Base-by-base conservation (phyloP, 2,888 invertebrate species). In the Cacoxenus indagator region DNA sequence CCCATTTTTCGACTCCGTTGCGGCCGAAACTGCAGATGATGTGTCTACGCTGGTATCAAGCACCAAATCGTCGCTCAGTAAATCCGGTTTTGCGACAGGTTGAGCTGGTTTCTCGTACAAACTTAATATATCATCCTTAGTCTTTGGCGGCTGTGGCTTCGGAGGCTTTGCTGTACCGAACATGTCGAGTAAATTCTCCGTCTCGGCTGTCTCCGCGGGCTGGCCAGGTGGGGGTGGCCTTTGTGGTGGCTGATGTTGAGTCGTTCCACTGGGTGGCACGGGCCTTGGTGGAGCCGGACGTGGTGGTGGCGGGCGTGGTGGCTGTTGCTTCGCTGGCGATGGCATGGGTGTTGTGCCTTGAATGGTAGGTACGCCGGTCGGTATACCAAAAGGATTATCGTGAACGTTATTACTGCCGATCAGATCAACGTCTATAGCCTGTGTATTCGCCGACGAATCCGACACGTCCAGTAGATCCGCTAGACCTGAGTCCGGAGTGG, bases 401-500 rank as follows among this genome's bases (percentile, higher is more conserved):
- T 77, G 79, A 29, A 75, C 67, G 45, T 65, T 55, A 37, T 72
- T 73, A 67, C 77, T 73, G 65, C 83, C 84, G 67, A 84, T 85
- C 6, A 86, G 62, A 43, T 85, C 86, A 29, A 76, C 73, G 51
- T 85, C 86, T 64, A 84, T 83, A 11, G 78, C 85, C 67, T 86
- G 86, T 45, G 76, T 84, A 46, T 84, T 75, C 8, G 78, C 82
- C 8, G 85, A 82, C 6, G 83, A 87, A 68, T 90, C 91, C 11
- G 91, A 88, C 71, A 93, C 90, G 88, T 94, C 92, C 27, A 92
- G 89, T 11, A 92, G 87, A 85, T 92, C 92, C 6, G 90, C 92
- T 70, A 91, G 89, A 1, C 89, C 90, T 19, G 91, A 90, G 75
- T 92, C 92, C 0, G 92, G 95, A 0, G 95, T 95, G 2, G 95